A percentile compares a stretch with the other conserved stretches of the same genome.
Conservation (phyloP, 2,113 vertebrate species). For the Opisthocomus hoazin region DNA sequence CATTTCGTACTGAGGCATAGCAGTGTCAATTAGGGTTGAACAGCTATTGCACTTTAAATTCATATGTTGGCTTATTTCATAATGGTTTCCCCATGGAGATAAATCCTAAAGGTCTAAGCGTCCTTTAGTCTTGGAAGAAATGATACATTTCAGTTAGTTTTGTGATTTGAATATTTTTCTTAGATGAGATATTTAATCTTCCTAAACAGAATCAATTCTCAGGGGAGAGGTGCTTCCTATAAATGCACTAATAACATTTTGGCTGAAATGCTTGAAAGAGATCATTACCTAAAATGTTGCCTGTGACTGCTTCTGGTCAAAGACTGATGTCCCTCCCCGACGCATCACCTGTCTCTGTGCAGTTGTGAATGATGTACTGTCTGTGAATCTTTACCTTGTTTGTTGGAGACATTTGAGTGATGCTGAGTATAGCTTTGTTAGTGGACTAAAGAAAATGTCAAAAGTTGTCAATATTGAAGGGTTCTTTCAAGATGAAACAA, state of each 20-base stretch:
- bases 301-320: neutral
- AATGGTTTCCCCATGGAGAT: neutral
- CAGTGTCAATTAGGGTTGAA: neutral
- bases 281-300: neutral
- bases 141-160: neutral
- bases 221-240: neutral
- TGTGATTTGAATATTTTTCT: neutral
- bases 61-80: neutral
- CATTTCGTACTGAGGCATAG: neutral
- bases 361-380: neutral
- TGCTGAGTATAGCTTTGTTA: neutral
- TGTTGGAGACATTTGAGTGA: neutral
- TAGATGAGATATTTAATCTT: neutral
- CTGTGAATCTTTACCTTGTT: neutral
- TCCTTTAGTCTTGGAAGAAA: neutral
- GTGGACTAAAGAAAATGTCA: neutral
- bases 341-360: neutral
- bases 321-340: neutral
- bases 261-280: neutral
- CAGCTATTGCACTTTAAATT: neutral
- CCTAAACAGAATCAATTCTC: neutral
- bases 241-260: neutral
- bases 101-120: neutral
- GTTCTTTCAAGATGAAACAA: neutral
- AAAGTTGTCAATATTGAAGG: accelerated